Conservation (phyloP, 2,113 vertebrate genomes). For the Cynoglossus semilaevis region DNA sequence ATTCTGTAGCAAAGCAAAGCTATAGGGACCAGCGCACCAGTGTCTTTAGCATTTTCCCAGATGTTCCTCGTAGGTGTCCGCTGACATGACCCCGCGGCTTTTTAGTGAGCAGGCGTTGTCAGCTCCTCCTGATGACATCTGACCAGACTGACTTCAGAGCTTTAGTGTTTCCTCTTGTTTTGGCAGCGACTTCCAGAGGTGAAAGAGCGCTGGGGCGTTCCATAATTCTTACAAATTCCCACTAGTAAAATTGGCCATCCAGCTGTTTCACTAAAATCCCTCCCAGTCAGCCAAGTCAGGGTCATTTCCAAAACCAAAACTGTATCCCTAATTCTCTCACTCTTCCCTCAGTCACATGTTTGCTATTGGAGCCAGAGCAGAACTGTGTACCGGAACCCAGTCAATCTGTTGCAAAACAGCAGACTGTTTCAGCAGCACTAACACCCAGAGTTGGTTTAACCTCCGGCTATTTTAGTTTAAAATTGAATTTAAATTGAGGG, state of each 20-base stretch:
- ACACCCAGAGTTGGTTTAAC: too few species aligned
- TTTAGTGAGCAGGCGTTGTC: constrained; percentile 34
- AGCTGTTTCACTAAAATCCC: constrained; percentile 51
- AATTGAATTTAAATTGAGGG: neutral
- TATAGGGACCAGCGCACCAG: neutral
- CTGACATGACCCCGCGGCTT: constrained; percentile 34
- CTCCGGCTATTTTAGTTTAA: neutral
- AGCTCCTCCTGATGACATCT: constrained; percentile 32
- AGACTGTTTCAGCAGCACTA: neutral
- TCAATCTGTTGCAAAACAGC: constrained; percentile 16
- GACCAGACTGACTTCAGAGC: constrained; percentile 43
- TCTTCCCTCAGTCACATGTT: constrained; percentile 16
- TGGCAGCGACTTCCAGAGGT: constrained; percentile 41
- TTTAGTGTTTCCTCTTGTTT: constrained; percentile 53
- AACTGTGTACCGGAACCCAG: constrained; percentile 26
- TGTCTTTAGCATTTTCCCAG: constrained; percentile 1
- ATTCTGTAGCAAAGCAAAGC: neutral
- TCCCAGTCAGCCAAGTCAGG: constrained; percentile 20
- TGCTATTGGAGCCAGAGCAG: constrained; percentile 27
- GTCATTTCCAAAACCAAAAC: constrained; percentile 37
- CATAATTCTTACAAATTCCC: constrained; percentile 50
- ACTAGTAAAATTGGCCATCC: constrained; percentile 47
- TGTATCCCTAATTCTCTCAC: constrained; percentile 19
- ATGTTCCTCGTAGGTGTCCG: constrained; percentile 28
- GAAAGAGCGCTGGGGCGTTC: constrained; percentile 38